Evolutionary conservation across 2,888 invertebrate genomes (phyloP).

Genomic region (Heteropelma amictum): DNA sequence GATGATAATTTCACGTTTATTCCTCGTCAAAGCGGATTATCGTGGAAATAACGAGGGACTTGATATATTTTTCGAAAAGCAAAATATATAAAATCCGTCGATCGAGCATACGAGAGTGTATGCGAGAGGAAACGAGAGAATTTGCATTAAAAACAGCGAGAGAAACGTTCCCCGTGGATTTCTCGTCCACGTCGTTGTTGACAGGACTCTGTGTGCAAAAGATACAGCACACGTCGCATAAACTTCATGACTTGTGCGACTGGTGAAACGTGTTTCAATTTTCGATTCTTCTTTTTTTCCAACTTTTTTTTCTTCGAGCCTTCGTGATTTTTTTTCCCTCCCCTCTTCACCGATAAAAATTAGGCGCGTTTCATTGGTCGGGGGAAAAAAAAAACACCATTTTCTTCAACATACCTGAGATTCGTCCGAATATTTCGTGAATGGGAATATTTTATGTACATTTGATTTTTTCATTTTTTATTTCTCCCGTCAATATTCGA

Average conservation of each 20-base stretch:
- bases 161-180: neutral
- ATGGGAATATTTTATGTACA: too few relatives aligned
- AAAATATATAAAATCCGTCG: neutral
- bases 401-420: too few relatives aligned
- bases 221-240: conserved; percentile 35
- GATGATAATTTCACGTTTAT: neutral
- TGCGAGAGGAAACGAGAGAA: conserved; percentile 4
- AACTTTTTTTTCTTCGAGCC: neutral
- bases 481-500: conserved; percentile 39
- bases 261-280: conserved; percentile 48
- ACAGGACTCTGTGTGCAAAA: conserved; percentile 24
- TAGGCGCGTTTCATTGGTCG: conserved; percentile 16
- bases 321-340: neutral
- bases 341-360: conserved; percentile 21
- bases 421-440: too few relatives aligned
- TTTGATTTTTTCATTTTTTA: conserved; percentile 16
- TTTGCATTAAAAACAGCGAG: conserved; percentile 15
- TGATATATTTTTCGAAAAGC: neutral
- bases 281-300: neutral
- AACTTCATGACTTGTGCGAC: conserved; percentile 45
- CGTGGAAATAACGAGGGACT: neutral
- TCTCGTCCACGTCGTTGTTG: conserved; percentile 5
- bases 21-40: neutral
- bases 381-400: neutral
- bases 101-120: neutral